These are phyloP conservation scores for Thripadectes ignobilis DNA, from an alignment of 2,797 vertebrate genomes.

Conservation along the genomic window DNA sequence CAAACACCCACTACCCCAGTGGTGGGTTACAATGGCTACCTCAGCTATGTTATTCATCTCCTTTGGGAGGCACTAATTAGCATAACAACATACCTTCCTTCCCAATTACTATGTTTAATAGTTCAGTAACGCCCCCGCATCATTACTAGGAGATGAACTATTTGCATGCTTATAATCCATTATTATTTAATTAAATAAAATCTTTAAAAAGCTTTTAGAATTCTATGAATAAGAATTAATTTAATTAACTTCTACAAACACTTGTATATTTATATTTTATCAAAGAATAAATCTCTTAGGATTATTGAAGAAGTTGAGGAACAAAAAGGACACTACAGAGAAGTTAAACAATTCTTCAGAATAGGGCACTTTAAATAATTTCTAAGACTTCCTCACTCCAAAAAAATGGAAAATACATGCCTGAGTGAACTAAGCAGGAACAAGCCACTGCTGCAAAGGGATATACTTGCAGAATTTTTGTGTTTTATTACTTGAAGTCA, in stretches of 20 bases:
- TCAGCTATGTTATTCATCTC: background rate
- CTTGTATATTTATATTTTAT: background rate
- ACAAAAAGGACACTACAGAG: background rate
- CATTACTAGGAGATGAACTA: background rate
- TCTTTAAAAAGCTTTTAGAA: fast-evolving
- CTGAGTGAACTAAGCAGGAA: background rate
- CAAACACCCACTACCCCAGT: background rate
- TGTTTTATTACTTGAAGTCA: background rate
- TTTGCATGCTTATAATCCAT: background rate
- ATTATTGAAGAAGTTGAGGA: background rate
- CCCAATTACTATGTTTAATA: background rate
- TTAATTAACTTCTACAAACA: background rate
- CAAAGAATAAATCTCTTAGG: background rate
- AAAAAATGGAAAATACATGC: background rate
- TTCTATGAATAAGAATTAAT: background rate
- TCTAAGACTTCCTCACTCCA: background rate
- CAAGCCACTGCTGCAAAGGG: background rate
- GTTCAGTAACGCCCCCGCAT: background rate
- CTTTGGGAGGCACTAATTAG: background rate
- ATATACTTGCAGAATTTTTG: background rate
- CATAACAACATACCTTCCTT: background rate
- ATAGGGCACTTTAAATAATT: fast-evolving
- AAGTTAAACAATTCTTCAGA: background rate
- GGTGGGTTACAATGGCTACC: background rate
- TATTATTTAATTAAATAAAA: background rate